phyloP scores from a whole-genome alignment of 2,113 vertebrate species.

The Poecilia latipinna region DNA sequence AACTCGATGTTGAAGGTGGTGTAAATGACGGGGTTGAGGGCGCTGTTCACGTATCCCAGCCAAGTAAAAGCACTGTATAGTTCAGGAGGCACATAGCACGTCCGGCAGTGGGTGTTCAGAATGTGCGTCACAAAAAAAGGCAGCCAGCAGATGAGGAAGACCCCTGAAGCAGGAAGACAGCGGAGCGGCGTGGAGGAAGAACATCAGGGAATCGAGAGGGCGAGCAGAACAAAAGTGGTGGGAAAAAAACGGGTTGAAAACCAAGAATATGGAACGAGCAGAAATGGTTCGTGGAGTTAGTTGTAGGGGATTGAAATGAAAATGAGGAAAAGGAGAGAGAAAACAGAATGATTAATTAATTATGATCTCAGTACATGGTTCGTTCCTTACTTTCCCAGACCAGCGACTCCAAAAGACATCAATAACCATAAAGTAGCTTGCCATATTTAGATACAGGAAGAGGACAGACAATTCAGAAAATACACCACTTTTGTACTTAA shows the following conservation, averaged over 20 bases:
- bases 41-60: slow-evolving; percentile 94
- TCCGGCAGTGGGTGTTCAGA: slow-evolving; percentile 90
- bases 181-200: slow-evolving; percentile 22
- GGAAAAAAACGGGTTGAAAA: background rate
- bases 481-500: too few relatives aligned
- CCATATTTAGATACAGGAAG: too few relatives aligned
- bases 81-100: slow-evolving; percentile 84
- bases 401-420: background rate
- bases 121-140: slow-evolving; percentile 95
- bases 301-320: background rate
- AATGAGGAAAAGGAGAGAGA: background rate
- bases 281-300: background rate
- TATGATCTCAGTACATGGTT: background rate
- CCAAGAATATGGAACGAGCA: background rate
- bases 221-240: slow-evolving; percentile 9
- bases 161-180: slow-evolving; percentile 75
- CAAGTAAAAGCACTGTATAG: slow-evolving; percentile 93
- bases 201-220: background rate
- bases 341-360: slow-evolving; percentile 29
- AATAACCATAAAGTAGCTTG: background rate
- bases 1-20: slow-evolving; percentile 95
- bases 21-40: slow-evolving; percentile 94
- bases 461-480: too few relatives aligned
- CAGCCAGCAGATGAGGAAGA: slow-evolving; percentile 95
- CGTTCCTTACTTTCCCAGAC: background rate